Evolutionary conservation across 1,140 invertebrate genomes (phyloP).

Genomic region (Arion vulgaris): DNA sequence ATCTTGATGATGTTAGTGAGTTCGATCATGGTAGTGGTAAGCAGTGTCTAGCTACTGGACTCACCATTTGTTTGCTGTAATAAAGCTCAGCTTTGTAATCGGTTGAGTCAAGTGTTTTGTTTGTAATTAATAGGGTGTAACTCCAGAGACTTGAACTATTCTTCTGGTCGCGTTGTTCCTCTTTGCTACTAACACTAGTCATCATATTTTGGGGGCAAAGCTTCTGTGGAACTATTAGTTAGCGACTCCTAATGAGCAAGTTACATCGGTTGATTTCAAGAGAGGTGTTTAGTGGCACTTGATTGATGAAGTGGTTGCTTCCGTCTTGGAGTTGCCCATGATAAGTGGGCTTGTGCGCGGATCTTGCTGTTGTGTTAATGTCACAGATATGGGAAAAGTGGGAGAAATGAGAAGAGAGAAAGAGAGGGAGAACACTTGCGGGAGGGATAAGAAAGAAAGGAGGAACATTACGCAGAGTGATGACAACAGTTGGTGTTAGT

Average conservation of each 20-base stretch:
- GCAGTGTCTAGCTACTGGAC: too few species aligned
- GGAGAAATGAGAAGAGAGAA: neutral
- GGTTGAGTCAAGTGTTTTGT: neutral
- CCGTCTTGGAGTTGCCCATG: neutral
- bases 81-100: too few species aligned
- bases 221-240: neutral
- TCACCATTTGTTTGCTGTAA: too few species aligned
- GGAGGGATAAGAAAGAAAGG: neutral
- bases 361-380: neutral
- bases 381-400: neutral
- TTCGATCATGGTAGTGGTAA: too few species aligned
- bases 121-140: constrained; percentile 9
- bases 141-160: neutral
- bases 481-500: too few species aligned
- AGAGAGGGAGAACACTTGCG: neutral
- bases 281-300: constrained; percentile 16
- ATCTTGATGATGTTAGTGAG: too few species aligned
- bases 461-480: too few species aligned
- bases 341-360: neutral
- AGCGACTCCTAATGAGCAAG: neutral
- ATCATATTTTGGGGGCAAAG: too few species aligned
- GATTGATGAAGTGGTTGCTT: neutral
- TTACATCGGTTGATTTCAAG: neutral
- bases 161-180: neutral
- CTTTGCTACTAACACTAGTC: neutral